These are phyloP conservation scores for Uria lomvia DNA, from an alignment of 2,113 vertebrate species.

Conservation along the genomic window DNA sequence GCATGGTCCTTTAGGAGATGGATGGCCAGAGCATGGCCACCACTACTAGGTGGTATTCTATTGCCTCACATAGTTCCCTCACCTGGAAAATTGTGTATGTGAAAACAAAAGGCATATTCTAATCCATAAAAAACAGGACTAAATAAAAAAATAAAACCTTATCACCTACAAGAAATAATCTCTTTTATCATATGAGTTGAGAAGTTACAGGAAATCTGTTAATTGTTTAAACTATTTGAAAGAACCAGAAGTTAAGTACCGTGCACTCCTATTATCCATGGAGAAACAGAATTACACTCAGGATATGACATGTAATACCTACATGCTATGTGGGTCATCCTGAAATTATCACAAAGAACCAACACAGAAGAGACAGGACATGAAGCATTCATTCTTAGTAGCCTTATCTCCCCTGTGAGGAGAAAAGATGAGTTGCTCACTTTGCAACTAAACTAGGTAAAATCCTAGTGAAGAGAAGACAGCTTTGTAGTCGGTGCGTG, in stretches of 20 bases:
- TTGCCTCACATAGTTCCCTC: neutral
- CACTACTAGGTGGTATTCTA: neutral
- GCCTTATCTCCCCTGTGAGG: neutral
- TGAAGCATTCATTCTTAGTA: neutral
- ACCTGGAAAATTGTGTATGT: neutral
- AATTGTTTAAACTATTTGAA: neutral
- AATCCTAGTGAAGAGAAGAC: neutral
- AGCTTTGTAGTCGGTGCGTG: neutral
- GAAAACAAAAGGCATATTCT: neutral
- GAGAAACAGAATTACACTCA: neutral
- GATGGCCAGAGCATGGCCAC: neutral
- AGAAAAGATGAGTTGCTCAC: fast-evolving
- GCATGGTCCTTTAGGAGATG: fast-evolving
- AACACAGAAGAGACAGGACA: neutral
- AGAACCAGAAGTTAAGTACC: neutral
- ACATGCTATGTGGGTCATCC: neutral
- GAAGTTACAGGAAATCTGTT: neutral
- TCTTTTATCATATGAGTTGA: neutral
- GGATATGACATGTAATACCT: neutral
- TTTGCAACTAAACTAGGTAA: neutral
- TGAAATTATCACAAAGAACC: neutral
- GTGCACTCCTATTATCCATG: neutral
- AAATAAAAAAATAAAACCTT: neutral
- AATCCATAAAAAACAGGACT: neutral
- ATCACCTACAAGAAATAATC: neutral